phyloP scores from a whole-genome alignment of 2,797 vertebrate genomes.

The Danio albolineatus region DNA sequence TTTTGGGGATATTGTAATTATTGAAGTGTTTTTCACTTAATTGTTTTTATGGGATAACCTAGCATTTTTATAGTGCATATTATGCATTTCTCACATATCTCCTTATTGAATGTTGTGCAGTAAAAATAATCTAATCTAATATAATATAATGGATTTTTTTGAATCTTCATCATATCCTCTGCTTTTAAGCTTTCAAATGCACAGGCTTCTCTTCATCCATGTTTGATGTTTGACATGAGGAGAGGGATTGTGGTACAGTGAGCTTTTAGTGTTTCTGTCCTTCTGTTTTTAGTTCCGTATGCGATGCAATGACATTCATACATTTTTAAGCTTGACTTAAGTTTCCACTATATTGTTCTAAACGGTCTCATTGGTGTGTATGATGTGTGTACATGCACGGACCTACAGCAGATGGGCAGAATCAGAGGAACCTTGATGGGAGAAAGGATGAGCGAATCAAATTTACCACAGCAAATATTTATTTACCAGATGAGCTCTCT shows the following conservation, averaged over 20 bases:
- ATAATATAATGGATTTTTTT: too few species aligned
- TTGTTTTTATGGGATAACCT: too few species aligned
- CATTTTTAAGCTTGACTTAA: slow-evolving; percentile 3
- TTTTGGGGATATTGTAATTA: too few species aligned
- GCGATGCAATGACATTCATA: slow-evolving; percentile 1
- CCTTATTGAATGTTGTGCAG: too few species aligned
- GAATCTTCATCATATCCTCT: not conserved
- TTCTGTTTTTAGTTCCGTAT: not conserved
- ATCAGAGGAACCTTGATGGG: slow-evolving; percentile 59
- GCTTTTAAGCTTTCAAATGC: not conserved
- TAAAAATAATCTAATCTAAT: too few species aligned
- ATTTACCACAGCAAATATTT: slow-evolving; percentile 76
- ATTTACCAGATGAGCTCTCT: slow-evolving; percentile 68
- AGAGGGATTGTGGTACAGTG: not conserved
- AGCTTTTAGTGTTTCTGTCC: not conserved
- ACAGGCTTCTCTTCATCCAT: not conserved
- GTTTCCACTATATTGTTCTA: not conserved
- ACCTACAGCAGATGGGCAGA: slow-evolving; percentile 17
- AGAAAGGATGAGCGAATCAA: slow-evolving; percentile 69
- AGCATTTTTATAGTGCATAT: too few species aligned
- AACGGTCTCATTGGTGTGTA: not conserved
- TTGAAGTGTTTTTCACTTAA: too few species aligned
- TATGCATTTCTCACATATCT: too few species aligned
- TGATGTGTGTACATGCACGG: slow-evolving; percentile 7
- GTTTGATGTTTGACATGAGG: not conserved